Evolutionary conservation across 2,113 vertebrate genomes (phyloP), one percentile per base, ranked within the genome.

Genomic region (Tyto alba): DNA sequence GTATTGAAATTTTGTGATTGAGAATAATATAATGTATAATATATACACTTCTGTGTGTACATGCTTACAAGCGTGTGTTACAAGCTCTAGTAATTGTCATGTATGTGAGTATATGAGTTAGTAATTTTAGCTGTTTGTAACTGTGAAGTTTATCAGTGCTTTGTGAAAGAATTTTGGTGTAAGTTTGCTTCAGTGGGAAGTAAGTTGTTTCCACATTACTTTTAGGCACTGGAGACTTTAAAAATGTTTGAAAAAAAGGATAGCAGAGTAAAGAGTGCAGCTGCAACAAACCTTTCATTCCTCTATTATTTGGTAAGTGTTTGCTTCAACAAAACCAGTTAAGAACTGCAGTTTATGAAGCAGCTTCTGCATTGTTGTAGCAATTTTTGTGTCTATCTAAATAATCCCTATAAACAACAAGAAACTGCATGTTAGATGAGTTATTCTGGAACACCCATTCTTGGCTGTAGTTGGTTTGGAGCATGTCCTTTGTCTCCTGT

Each of bases 211-310:
- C 29, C 90, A 69, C 90, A 97, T 93, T 85, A 55, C 50, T 97
- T 98, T 38, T 95, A 99, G 99, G 99, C 99, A 53, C 98, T 99
- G 67, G 99, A 99, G 88, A 99, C 99, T 8, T 97, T 99, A 94
- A 99, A 99, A 98, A 99, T 98, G 69, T 99, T 99, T 97, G 99
- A 99, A 97, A 99, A 99, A 97, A 99, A 99, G 86, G 99, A 99
- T 87, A 99, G 98, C 96, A 97, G 99, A 97, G 99, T 99, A 68
- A 99, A 99, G 97, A 99, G 99, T 74, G 99, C 99, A 81, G 99
- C 99, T 91, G 99, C 99, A 79, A 99, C 99, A 91, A 99, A 99
- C 92, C 99, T 99, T 55, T 99, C 99, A 9, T 99, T 98, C 97
- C 98, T 99, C 57, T 99, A 99, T 95, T 99, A 99, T 93, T 97